phyloP scores from a whole-genome alignment of 1,140 invertebrate genomes.

The Leptopilina boulardi region DNA sequence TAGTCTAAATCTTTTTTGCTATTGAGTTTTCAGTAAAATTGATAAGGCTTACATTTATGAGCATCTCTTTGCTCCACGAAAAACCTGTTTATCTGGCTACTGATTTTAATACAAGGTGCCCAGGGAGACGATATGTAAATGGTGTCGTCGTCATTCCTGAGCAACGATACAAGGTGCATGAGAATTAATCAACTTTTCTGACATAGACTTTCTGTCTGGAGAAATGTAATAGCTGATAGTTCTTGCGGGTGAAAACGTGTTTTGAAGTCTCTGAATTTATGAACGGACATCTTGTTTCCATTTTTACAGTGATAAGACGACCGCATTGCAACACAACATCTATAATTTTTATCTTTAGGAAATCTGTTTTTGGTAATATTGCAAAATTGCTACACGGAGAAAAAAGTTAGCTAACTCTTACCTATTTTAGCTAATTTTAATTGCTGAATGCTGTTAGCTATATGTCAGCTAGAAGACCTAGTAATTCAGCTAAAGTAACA shows the following conservation, averaged over 20 bases:
- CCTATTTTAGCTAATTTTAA: too few relatives aligned
- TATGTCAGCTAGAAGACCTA: too few relatives aligned
- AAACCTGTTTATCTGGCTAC: slow-evolving; percentile 51
- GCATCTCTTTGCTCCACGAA: slow-evolving; percentile 46
- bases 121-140: slow-evolving; percentile 37
- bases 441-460: too few relatives aligned
- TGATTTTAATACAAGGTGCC: slow-evolving; percentile 48
- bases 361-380: too few relatives aligned
- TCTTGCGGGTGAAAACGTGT: background rate
- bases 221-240: slow-evolving; percentile 27
- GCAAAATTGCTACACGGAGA: too few relatives aligned
- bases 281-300: background rate
- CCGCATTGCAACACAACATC: background rate
- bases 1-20: too few relatives aligned
- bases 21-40: too few relatives aligned
- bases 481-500: too few relatives aligned
- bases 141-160: slow-evolving; percentile 48
- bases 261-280: slow-evolving; percentile 11
- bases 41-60: slow-evolving; percentile 48
- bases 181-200: slow-evolving; percentile 59
- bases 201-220: slow-evolving; percentile 43
- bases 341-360: too few relatives aligned
- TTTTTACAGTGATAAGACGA: background rate
- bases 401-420: too few relatives aligned
- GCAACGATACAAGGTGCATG: slow-evolving; percentile 52